Evolutionary conservation across 2,888 invertebrate genomes (phyloP), one percentile per base, ranked within the genome.

Genomic region (Bombylius discolor): DNA sequence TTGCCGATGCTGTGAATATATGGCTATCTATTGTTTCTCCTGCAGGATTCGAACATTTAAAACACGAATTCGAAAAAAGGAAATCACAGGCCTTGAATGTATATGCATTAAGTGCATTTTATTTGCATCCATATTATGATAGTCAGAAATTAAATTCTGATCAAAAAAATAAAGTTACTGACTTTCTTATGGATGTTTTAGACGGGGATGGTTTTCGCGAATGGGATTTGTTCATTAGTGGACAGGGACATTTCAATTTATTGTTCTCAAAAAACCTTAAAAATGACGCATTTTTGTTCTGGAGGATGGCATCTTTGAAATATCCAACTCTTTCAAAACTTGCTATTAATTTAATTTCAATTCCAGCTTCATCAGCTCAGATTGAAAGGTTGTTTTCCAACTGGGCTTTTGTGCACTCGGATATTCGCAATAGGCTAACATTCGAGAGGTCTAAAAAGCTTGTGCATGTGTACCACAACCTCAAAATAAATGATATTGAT

Each of bases 281-380:
- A 46, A 53, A 51, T 23, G 51, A 53, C 33, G 46, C 50, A 42
- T 31, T 44, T 23, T n/a, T 50, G 12, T 53, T 58, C 36, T 55
- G 57, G 49, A 55, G 33, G 12, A 48, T 55, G n/a, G 57, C 57
- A 23, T 23, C 31, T 45, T 14, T 51, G 39, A 23, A 51, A 12
- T 23, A 23, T 31, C 55, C 55, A 12, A 45, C 13, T 23, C 49
- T 53, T 34, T 56, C 50, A 2, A 70, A 71, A 56, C 67, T 68
- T 7, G 68, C 67, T 0, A 14, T 51, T 36, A 59, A 59, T 51
- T 33, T 59, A 33, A 47, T 59, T 42, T 33, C 39, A n/a, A 57
- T 59, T 46, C 54, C 56, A 5, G 54, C 54, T 49, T 52, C 49
- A 8, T 48, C 52, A 23, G 48, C 51, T 47, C 12, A 52, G 44